Evolutionary conservation across 1,140 invertebrate genomes (phyloP).

Genomic region (Druon quercuslanigerum): DNA sequence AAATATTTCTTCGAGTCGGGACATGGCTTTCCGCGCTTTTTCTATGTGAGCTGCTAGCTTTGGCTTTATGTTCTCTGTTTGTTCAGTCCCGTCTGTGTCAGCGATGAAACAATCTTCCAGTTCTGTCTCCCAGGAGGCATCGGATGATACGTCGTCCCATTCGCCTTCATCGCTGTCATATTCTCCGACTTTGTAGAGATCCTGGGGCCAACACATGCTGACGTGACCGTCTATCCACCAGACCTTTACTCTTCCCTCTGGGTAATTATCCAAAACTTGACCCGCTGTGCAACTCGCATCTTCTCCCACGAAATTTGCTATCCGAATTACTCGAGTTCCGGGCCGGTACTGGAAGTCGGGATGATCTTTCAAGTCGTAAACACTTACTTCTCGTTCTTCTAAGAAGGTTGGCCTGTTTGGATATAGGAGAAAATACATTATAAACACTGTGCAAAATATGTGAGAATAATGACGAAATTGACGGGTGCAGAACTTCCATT

Average conservation of each 20-base stretch:
- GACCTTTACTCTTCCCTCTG: constrained; percentile 88
- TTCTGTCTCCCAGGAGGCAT: constrained; percentile 89
- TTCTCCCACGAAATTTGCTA: constrained; percentile 86
- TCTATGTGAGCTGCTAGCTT: constrained; percentile 85
- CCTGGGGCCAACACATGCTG: constrained; percentile 94
- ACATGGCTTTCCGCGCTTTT: constrained; percentile 84
- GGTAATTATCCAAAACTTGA: constrained; percentile 92
- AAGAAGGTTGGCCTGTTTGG: constrained; percentile 82
- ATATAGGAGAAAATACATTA: background rate
- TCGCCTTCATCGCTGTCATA: constrained; percentile 88
- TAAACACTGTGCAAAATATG: background rate
- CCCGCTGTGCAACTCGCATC: constrained; percentile 87
- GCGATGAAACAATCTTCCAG: constrained; percentile 77
- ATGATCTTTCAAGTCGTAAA: constrained; percentile 97
- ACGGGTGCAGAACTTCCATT: too few relatives aligned
- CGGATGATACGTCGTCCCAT: constrained; percentile 82
- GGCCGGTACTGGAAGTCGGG: constrained; percentile 95
- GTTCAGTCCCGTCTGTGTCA: constrained; percentile 68
- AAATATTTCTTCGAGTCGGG: constrained; percentile 84
- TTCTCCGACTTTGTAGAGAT: constrained; percentile 84
- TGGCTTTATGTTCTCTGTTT: constrained; percentile 77
- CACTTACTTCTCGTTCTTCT: constrained; percentile 89
- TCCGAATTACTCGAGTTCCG: constrained; percentile 91
- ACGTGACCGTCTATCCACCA: constrained; percentile 91
- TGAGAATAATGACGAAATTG: too few relatives aligned